Conservation (phyloP, 2,113 vertebrate genomes). For the Typhlomys cinereus region DNA sequence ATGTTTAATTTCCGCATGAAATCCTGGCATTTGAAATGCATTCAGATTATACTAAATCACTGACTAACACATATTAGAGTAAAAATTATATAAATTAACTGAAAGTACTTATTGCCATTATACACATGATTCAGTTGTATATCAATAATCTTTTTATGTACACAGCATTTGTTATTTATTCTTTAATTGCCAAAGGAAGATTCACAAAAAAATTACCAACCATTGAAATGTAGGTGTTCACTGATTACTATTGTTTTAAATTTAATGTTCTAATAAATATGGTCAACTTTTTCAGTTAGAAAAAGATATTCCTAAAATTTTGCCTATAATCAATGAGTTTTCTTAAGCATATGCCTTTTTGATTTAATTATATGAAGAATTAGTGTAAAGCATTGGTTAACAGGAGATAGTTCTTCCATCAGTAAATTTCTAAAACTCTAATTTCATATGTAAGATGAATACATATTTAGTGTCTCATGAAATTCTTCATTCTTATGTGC, state of each 20-base stretch:
- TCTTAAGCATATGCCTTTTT: neutral
- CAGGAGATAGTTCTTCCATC: neutral
- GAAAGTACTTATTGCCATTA: neutral
- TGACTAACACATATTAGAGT: neutral
- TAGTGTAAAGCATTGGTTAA: neutral
- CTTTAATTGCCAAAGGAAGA: neutral
- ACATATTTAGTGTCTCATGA: neutral
- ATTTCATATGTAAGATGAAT: slow-evolving; percentile 8
- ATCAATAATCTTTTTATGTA: neutral
- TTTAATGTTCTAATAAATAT: neutral
- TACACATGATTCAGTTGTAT: neutral
- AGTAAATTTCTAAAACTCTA: neutral
- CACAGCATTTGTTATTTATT: neutral
- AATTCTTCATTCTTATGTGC: neutral
- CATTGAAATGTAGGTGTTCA: neutral
- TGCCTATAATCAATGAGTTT: neutral
- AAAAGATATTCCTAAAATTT: neutral
- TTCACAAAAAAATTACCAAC: neutral
- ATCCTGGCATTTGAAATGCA: neutral
- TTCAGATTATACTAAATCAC: neutral
- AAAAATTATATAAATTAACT: neutral
- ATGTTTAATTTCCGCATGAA: neutral
- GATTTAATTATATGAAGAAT: neutral
- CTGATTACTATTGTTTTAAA: neutral
- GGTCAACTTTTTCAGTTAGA: neutral